Conservation (phyloP, 1,140 invertebrate species). For the Lethrus apterus region DNA sequence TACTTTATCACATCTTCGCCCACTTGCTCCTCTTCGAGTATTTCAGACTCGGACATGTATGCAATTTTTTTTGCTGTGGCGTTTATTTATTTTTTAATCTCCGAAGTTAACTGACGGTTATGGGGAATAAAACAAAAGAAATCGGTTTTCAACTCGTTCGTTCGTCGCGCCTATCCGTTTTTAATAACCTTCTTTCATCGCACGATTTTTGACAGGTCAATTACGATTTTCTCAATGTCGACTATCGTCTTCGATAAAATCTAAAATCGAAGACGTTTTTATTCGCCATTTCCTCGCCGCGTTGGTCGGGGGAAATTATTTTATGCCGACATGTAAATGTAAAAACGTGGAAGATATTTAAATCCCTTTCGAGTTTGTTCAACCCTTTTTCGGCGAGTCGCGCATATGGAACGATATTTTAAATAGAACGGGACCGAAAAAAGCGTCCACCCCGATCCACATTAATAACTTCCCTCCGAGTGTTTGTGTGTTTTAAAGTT, state of each 20-base stretch:
- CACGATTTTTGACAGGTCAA: too few species aligned
- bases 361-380: neutral
- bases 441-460: neutral
- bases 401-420: conserved; percentile 9
- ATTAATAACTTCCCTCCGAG: conserved; percentile 4
- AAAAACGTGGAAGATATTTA: neutral
- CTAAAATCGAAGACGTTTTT: neutral
- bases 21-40: too few species aligned
- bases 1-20: too few species aligned
- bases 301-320: neutral
- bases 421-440: neutral
- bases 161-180: too few species aligned
- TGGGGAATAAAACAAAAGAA: too few species aligned
- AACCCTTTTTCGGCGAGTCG: neutral
- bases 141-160: too few species aligned
- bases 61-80: too few species aligned
- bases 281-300: neutral
- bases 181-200: too few species aligned
- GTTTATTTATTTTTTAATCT: too few species aligned
- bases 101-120: too few species aligned
- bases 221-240: neutral
- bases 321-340: too few species aligned
- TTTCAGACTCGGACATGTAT: too few species aligned
- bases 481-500: neutral
- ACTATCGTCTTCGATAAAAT: neutral